Base-by-base conservation (phyloP, 2,113 vertebrate species). In the Pachyramphus minor region DNA sequence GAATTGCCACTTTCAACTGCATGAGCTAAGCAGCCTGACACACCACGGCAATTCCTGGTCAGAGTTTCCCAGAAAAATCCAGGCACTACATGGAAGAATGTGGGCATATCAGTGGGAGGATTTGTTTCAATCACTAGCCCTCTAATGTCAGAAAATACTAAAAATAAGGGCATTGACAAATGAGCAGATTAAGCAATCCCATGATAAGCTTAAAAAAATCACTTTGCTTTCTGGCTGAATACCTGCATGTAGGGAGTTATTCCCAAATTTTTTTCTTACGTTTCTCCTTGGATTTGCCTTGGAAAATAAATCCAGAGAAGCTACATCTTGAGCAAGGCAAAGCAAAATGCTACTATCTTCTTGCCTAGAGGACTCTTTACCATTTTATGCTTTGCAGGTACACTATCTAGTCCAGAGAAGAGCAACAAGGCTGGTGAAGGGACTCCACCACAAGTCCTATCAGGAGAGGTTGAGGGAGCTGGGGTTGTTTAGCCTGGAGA, bases 101-200 rank as follows among this genome's bases (percentile, higher is more conserved):
- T 0, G 2, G 11, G 21, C 7, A 47, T 91, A 49, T 56, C 31
- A 66, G 20, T 1, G 1, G 22, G 17, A 84, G 6, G 14, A 56
- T 68, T 50, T 83, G 3, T 64, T 88, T 72, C 50, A 62, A 59
- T 35, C 22, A 64, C n/a, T 52, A 84, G 28, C 44, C 11, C 7
- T 77, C 37, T 63, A 11, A 55, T 55, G 9, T 74, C 79, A 69
- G 49, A 53, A n/a, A 84, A 68, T 14, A 56, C 10, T 33, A 83
- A 84, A 93, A 68, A 41, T 56, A 68, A 86, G 80, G 17, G 23
- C 25, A 73, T 19, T 44, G 37, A 45, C 25, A 74, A 68, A 37
- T 47, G 4, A 90, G 7, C 15, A 10, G 30, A 42, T 72, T 50
- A 83, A 84, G 45, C 7, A 76, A 73, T 33, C 10, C 11, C n/a